Percentiles rank a stretch among this genome's conserved stretches.
Conservation (phyloP, 2,113 vertebrate genomes). For the Phrynosoma blainvillii region DNA sequence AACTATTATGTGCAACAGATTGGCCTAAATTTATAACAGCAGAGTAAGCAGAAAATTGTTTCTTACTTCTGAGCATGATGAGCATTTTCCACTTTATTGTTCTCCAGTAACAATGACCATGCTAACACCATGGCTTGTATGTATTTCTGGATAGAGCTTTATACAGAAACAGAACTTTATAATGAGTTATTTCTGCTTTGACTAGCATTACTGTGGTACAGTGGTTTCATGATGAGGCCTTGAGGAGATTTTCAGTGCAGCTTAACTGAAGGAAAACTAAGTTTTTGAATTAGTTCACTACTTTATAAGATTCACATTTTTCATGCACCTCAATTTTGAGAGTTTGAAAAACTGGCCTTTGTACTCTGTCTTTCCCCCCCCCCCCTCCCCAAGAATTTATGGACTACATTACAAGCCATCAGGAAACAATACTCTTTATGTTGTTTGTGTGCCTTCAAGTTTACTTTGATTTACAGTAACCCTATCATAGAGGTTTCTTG, state of each 20-base stretch:
- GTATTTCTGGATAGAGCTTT: conserved; percentile 10
- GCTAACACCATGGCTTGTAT: neutral
- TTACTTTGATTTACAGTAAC: too few species aligned
- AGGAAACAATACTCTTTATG: too few species aligned
- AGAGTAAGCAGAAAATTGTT: neutral
- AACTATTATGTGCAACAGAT: neutral
- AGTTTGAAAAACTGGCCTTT: neutral
- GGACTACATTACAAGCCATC: too few species aligned
- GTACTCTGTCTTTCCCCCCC: too few species aligned
- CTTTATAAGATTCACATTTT: too few species aligned
- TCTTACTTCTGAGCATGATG: neutral
- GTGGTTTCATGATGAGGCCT: neutral
- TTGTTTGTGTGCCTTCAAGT: too few species aligned
- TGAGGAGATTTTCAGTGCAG: neutral
- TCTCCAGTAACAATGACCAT: neutral
- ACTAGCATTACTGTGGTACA: neutral
- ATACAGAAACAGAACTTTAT: neutral
- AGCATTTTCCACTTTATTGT: neutral
- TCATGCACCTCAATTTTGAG: neutral
- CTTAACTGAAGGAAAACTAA: neutral
- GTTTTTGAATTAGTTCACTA: neutral
- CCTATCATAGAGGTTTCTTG: too few species aligned
- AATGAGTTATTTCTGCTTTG: neutral
- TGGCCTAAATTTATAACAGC: conserved; percentile 11
- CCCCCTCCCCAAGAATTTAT: too few species aligned